A percentile compares a stretch with the other conserved stretches of the same genome.
phyloP scores from a whole-genome alignment of 2,797 vertebrate species.

The Rallus crepitans region DNA sequence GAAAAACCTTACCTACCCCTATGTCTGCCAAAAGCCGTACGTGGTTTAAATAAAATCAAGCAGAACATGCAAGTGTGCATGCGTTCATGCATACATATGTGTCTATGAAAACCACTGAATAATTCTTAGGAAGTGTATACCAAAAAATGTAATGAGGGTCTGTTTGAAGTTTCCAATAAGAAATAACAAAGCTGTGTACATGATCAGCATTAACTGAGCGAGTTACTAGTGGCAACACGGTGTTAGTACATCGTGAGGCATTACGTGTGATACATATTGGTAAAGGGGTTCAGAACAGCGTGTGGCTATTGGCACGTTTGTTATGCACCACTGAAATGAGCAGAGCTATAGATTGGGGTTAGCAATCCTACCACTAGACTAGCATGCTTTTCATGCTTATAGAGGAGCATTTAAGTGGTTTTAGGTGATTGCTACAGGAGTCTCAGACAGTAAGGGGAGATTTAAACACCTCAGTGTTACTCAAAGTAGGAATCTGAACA shows the following conservation, averaged over 20 bases:
- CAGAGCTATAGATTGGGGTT: not conserved
- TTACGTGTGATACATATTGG: not conserved
- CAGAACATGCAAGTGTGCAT: not conserved
- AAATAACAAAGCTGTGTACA: not conserved
- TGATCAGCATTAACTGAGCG: not conserved
- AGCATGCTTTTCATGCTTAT: not conserved
- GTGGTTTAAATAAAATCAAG: not conserved
- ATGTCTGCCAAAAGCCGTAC: not conserved
- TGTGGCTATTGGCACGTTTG: accelerated
- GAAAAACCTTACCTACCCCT: not conserved
- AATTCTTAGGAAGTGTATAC: not conserved
- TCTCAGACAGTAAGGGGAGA: not conserved
- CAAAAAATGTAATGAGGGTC: not conserved
- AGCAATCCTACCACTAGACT: not conserved
- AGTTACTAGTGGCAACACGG: not conserved
- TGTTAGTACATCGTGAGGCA: not conserved
- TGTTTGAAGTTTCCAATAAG: not conserved
- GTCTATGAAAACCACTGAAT: not conserved
- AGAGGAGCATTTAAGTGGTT: not conserved
- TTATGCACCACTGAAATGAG: not conserved
- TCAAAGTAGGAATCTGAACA: not conserved
- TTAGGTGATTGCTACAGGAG: not conserved
- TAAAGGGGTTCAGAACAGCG: not conserved
- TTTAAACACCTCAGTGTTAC: not conserved
- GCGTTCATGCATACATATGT: not conserved